phyloP scores from a whole-genome alignment of 1,140 invertebrate species.

The Eueides isabella region DNA sequence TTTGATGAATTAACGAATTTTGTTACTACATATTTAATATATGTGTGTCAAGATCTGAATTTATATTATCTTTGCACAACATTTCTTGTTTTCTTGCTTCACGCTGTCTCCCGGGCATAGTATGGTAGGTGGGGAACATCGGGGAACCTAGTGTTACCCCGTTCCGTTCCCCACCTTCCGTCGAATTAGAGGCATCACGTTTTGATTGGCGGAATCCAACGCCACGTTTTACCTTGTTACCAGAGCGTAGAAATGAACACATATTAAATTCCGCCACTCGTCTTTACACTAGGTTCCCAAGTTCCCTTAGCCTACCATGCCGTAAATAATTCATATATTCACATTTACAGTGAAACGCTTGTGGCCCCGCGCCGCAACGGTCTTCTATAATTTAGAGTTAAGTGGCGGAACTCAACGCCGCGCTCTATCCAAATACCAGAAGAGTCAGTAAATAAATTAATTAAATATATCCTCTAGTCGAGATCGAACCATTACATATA shows the following conservation, averaged over 20 bases:
- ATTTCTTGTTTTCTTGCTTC: conserved; percentile 10
- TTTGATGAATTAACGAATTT: conserved; percentile 28
- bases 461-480: too few species aligned
- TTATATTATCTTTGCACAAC: conserved; percentile 24
- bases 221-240: not conserved
- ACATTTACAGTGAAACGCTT: not conserved
- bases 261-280: too few species aligned
- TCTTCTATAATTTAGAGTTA: too few species aligned
- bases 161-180: not conserved
- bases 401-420: too few species aligned
- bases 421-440: too few species aligned
- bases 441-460: too few species aligned
- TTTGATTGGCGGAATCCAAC: too few species aligned
- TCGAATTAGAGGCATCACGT: too few species aligned
- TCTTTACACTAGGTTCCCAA: too few species aligned
- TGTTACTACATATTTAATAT: conserved; percentile 20
- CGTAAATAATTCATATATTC: too few species aligned
- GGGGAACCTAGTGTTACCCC: not conserved
- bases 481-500: too few species aligned
- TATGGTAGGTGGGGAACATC: not conserved
- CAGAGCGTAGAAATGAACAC: not conserved
- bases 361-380: not conserved
- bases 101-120: not conserved
- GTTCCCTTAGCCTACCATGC: too few species aligned
- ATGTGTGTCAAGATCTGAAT: conserved; percentile 25